Conservation (phyloP, 2,797 vertebrate species). For the Picus viridis region DNA sequence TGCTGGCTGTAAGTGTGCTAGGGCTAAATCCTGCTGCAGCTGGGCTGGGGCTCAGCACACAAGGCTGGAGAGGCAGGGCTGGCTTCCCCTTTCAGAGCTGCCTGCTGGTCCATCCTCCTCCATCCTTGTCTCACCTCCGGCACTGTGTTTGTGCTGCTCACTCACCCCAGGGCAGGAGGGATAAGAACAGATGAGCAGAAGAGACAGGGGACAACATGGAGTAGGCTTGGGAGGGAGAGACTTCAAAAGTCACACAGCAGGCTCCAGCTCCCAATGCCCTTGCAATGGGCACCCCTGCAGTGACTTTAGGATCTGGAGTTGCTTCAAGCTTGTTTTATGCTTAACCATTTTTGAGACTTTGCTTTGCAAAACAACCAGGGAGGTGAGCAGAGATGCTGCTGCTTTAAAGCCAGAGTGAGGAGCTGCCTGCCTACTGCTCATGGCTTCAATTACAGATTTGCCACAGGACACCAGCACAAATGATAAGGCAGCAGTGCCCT, state of each 20-base stretch:
- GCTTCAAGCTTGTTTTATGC: background rate
- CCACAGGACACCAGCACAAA: conserved; percentile 4
- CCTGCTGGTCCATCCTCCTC: background rate
- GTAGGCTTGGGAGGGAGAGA: background rate
- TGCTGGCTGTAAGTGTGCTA: background rate
- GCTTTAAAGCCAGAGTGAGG: background rate
- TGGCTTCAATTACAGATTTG: background rate
- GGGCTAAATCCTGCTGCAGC: conserved; percentile 2
- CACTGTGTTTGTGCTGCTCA: background rate
- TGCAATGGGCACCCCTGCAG: background rate
- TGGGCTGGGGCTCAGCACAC: background rate
- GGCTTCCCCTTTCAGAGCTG: accelerated
- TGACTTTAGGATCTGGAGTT: background rate
- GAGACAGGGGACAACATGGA: background rate
- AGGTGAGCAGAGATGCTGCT: background rate
- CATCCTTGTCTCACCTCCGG: background rate
- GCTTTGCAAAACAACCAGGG: background rate
- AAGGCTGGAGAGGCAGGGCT: background rate
- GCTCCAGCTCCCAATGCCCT: background rate
- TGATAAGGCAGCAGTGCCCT: background rate
- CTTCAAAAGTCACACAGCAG: background rate
- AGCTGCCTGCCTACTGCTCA: background rate
- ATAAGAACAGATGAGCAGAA: background rate
- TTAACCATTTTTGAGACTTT: background rate
- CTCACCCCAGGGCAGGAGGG: background rate